A percentile compares a stretch with the other conserved stretches of the same genome.
These are phyloP conservation scores for Sebastes hubbsi DNA, from an alignment of 2,797 vertebrate species.

Conservation along the genomic window DNA sequence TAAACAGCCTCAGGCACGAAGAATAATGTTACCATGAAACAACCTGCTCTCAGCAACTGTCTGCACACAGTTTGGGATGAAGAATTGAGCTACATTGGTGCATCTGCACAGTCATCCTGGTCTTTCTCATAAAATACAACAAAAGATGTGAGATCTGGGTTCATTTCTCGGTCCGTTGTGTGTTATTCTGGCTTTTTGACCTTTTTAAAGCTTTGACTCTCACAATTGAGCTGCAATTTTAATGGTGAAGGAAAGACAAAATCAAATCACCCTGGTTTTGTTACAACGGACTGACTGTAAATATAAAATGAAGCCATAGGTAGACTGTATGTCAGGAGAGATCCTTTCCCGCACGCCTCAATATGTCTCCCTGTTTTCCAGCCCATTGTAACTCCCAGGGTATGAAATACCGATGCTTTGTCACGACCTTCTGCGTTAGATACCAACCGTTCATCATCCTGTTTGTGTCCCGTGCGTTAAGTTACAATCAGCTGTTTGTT, in stretches of 20 bases:
- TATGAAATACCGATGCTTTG: too few species aligned
- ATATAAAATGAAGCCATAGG: background rate
- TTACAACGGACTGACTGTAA: background rate
- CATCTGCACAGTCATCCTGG: background rate
- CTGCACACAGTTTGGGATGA: background rate
- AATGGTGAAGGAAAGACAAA: background rate
- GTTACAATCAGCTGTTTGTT: too few species aligned
- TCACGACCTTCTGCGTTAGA: too few species aligned
- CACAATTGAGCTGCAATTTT: background rate
- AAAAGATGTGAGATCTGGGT: background rate
- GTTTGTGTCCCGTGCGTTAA: too few species aligned
- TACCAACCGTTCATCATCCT: too few species aligned
- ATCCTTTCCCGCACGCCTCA: background rate
- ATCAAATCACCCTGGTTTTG: background rate
- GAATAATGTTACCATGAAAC: background rate
- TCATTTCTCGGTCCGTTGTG: background rate
- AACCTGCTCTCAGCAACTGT: constrained; percentile 10
- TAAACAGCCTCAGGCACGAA: constrained; percentile 47
- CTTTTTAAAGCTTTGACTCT: background rate
- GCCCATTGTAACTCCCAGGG: too few species aligned
- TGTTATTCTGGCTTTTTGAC: background rate
- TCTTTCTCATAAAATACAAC: background rate
- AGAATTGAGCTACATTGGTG: background rate
- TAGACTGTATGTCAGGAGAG: background rate
- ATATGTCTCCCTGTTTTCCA: background rate